phyloP scores from a whole-genome alignment of 2,113 vertebrate species.

The Sylvietta virens region DNA sequence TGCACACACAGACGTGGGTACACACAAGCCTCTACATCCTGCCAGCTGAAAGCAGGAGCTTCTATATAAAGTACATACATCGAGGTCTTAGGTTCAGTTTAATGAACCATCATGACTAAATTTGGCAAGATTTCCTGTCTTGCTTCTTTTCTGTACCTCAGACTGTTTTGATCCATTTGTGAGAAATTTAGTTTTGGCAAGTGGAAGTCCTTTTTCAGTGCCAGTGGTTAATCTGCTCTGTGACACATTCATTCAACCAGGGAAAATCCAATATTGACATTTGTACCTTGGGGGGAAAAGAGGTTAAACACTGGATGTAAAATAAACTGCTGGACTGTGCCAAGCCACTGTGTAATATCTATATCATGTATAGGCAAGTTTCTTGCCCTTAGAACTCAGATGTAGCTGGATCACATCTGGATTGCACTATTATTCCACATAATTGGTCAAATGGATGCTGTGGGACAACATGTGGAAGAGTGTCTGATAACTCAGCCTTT shows the following conservation, averaged over 20 bases:
- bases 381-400: not conserved
- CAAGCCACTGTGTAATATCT: not conserved
- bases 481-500: not conserved
- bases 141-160: slow-evolving; percentile 55
- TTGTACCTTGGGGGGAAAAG: slow-evolving; percentile 55
- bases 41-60: not conserved
- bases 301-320: slow-evolving; percentile 66
- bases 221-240: slow-evolving; percentile 72
- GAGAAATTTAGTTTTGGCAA: slow-evolving; percentile 73
- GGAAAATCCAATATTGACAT: slow-evolving; percentile 77
- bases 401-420: slow-evolving; percentile 1
- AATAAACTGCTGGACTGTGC: slow-evolving; percentile 31
- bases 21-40: not conserved
- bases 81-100: slow-evolving; percentile 22
- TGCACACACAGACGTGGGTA: not conserved
- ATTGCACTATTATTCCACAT: not conserved
- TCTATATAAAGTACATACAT: not conserved
- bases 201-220: slow-evolving; percentile 63
- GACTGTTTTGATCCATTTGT: slow-evolving; percentile 66
- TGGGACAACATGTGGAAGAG: slow-evolving; percentile 12
- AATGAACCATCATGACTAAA: slow-evolving; percentile 58
- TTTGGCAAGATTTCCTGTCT: slow-evolving; percentile 39
- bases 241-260: slow-evolving; percentile 69
- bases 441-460: not conserved
- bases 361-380: not conserved